Percentiles rank a stretch among this genome's conserved stretches.
Evolutionary conservation across 2,888 invertebrate species (phyloP).

Genomic region (Dasysyrphus albostriatus): DNA sequence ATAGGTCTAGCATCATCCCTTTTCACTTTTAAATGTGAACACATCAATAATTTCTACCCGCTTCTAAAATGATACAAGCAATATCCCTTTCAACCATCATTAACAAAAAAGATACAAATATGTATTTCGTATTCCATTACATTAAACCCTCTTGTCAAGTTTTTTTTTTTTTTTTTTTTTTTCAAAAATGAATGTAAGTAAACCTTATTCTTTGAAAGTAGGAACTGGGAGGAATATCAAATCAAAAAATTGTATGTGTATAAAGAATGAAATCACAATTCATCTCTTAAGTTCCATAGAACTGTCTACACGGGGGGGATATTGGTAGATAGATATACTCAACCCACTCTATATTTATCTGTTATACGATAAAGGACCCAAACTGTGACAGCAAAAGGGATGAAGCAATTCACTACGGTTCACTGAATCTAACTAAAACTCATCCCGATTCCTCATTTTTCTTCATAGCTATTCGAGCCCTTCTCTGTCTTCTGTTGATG

Average conservation of each 20-base stretch:
- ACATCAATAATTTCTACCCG: slow-evolving; percentile 28
- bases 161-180: slow-evolving; percentile 9
- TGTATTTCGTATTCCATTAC: slow-evolving; percentile 65
- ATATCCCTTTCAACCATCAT: slow-evolving; percentile 47
- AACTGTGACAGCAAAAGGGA: slow-evolving; percentile 70
- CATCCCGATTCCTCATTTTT: slow-evolving; percentile 37
- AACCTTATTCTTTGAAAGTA: slow-evolving; percentile 35
- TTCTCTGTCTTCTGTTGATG: slow-evolving; percentile 54
- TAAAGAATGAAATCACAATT: slow-evolving; percentile 66
- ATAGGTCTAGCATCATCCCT: slow-evolving; percentile 29
- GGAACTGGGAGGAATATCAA: slow-evolving; percentile 1
- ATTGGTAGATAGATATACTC: background rate
- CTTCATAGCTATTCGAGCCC: background rate
- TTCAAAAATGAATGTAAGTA: slow-evolving; percentile 41
- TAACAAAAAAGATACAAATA: slow-evolving; percentile 47
- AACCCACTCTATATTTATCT: background rate
- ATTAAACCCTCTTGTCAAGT: slow-evolving; percentile 43
- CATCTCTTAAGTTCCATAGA: slow-evolving; percentile 62
- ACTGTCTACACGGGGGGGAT: slow-evolving; percentile 57
- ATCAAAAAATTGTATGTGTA: slow-evolving; percentile 2
- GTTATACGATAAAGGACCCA: slow-evolving; percentile 26
- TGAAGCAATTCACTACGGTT: slow-evolving; percentile 70
- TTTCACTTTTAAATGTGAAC: slow-evolving; percentile 32
- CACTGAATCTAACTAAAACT: slow-evolving; percentile 66
- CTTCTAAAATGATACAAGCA: slow-evolving; percentile 25